Evolutionary conservation across 92 coral and sea anemone species (phyloP).

Genomic region (Paragorgia papillata): DNA sequence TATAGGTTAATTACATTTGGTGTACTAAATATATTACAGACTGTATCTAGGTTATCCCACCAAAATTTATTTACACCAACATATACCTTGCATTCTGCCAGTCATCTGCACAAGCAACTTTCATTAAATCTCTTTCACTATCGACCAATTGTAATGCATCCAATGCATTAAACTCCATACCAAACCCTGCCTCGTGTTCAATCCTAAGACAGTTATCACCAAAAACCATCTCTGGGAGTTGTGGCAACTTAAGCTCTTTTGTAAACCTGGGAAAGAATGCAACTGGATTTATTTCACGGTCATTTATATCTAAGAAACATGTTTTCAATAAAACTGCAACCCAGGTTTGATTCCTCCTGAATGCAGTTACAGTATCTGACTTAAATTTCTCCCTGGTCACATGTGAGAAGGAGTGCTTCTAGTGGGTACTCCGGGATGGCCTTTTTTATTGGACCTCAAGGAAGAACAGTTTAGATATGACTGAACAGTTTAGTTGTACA

Average conservation of each 20-base stretch:
- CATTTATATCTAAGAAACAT: background rate
- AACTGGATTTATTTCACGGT: background rate
- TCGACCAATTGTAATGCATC: constrained; percentile 88
- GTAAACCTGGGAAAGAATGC: constrained; percentile 57
- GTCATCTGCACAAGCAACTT: constrained; percentile 90
- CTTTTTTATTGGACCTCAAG: too few relatives aligned
- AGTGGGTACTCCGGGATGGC: too few relatives aligned
- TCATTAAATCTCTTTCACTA: constrained; percentile 87
- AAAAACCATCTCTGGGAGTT: constrained; percentile 97
- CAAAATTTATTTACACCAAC: too few relatives aligned
- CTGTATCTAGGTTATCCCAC: too few relatives aligned
- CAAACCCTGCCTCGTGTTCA: constrained; percentile 83
- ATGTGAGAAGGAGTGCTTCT: too few relatives aligned
- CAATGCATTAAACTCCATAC: constrained; percentile 87
- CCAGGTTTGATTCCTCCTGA: too few relatives aligned
- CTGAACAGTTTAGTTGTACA: too few relatives aligned
- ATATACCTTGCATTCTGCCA: constrained; percentile 96
- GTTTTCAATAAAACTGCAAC: background rate
- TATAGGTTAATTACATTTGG: too few relatives aligned
- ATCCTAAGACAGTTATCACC: constrained; percentile 81
- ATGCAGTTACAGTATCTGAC: too few relatives aligned
- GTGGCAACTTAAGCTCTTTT: constrained; percentile 73
- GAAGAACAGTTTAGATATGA: too few relatives aligned
- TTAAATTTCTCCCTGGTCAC: too few relatives aligned
- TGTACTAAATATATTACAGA: too few relatives aligned